These are phyloP conservation scores for Metellina segmentata DNA, from an alignment of 2,888 invertebrate genomes.

Conservation along the genomic window DNA sequence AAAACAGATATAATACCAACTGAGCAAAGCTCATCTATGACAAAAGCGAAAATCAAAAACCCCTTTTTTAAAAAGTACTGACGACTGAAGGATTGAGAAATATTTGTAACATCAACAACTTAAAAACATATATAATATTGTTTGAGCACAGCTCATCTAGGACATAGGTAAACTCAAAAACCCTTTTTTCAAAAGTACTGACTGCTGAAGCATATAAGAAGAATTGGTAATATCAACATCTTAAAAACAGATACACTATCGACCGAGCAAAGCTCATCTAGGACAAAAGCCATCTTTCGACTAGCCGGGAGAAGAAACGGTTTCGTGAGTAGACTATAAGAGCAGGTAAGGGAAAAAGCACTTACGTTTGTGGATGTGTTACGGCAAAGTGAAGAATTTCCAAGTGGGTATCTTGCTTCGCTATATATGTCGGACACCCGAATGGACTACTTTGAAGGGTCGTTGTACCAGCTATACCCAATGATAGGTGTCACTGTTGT, in stretches of 20 bases:
- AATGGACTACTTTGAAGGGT: conserved; percentile 67
- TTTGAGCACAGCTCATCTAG: too few relatives aligned
- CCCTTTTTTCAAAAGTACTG: too few relatives aligned
- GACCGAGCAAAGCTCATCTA: background rate
- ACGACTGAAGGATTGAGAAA: too few relatives aligned
- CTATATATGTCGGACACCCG: conserved; percentile 62
- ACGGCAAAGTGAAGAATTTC: conserved; percentile 46
- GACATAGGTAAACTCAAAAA: too few relatives aligned
- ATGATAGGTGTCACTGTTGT: conserved; percentile 74
- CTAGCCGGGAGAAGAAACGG: too few relatives aligned
- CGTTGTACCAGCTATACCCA: conserved; percentile 69
- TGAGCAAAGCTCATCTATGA: background rate
- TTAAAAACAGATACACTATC: background rate
- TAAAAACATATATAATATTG: too few relatives aligned
- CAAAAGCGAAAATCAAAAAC: background rate
- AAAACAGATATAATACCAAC: background rate
- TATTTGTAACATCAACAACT: too few relatives aligned
- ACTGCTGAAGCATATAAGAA: background rate
- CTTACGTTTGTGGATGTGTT: conserved; percentile 43
- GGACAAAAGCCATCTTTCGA: background rate
- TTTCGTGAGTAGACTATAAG: background rate
- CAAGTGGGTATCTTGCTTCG: conserved; percentile 45
- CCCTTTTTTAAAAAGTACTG: too few relatives aligned
- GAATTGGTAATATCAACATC: background rate
- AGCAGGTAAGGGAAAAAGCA: conserved; percentile 24